Percentiles rank a stretch among this genome's conserved stretches.
These are phyloP conservation scores for Hyphantria cunea DNA, from an alignment of 1,140 invertebrate species.

Conservation along the genomic window DNA sequence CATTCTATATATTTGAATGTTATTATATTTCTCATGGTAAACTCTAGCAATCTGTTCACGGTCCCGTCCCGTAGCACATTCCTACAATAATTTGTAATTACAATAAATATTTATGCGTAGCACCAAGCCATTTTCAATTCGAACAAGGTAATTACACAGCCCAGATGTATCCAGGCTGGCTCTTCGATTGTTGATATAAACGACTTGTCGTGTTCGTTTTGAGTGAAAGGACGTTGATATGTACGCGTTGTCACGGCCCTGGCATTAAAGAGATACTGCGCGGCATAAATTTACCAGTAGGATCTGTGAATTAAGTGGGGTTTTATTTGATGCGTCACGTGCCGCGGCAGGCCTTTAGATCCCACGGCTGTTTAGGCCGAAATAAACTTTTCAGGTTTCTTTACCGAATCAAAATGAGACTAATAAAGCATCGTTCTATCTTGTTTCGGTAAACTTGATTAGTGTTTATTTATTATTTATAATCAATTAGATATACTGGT, in stretches of 20 bases:
- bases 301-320: slow-evolving; percentile 76
- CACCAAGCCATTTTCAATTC: slow-evolving; percentile 26
- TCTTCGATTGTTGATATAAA: slow-evolving; percentile 54
- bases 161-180: slow-evolving; percentile 25
- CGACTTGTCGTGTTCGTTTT: slow-evolving; percentile 44
- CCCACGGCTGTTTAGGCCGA: slow-evolving; percentile 50
- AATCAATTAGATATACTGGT: no score
- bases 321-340: slow-evolving; percentile 76
- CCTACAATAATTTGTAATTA: no score
- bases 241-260: slow-evolving; percentile 70
- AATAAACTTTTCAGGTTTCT: slow-evolving; percentile 46
- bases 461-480: no score
- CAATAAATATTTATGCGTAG: slow-evolving; percentile 21
- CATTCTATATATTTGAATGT: no score
- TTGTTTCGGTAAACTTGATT: no score
- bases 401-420: no score
- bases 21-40: no score
- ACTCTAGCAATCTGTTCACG: no score
- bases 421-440: no score
- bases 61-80: no score
- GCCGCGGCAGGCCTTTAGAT: slow-evolving; percentile 48
- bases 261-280: slow-evolving; percentile 74
- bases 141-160: slow-evolving; percentile 26
- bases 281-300: slow-evolving; percentile 72
- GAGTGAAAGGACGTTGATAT: slow-evolving; percentile 45